Evolutionary conservation across 2,797 vertebrate species (phyloP).

Genomic region (Catostomus latipinnis): DNA sequence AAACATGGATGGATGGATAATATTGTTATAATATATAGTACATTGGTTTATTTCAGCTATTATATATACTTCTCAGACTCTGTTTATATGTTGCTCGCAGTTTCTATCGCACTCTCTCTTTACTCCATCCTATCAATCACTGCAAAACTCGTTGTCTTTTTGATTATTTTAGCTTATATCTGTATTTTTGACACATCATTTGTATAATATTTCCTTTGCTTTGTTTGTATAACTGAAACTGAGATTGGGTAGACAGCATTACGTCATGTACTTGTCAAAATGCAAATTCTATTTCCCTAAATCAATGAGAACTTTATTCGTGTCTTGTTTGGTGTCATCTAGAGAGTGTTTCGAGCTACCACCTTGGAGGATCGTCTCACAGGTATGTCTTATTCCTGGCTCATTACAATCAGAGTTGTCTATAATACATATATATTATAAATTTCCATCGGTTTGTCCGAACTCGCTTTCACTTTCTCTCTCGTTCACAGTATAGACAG

Average conservation of each 20-base stretch:
- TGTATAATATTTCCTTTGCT: no score
- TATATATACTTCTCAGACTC: no score
- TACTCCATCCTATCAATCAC: no score
- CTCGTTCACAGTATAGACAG: conserved; percentile 62
- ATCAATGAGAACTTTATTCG: not conserved
- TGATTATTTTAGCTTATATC: no score
- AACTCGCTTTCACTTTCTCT: not conserved
- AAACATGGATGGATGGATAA: no score
- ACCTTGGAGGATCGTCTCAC: conserved; percentile 52
- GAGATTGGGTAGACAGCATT: not conserved
- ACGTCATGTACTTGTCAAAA: not conserved
- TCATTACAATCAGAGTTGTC: no score
- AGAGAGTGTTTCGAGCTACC: conserved; percentile 50
- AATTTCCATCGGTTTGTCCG: not conserved
- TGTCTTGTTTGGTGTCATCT: conserved; percentile 35
- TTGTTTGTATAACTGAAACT: not conserved
- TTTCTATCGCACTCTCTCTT: no score
- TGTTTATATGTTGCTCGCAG: no score
- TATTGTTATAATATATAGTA: no score
- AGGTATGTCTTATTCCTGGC: conserved; percentile 45
- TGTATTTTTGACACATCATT: not conserved
- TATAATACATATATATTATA: no score
- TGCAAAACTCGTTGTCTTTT: no score
- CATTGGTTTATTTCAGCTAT: no score
- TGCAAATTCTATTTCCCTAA: not conserved